Base-by-base conservation (phyloP, 2,113 vertebrate genomes). In the Oncorhynchus gorbuscha region DNA sequence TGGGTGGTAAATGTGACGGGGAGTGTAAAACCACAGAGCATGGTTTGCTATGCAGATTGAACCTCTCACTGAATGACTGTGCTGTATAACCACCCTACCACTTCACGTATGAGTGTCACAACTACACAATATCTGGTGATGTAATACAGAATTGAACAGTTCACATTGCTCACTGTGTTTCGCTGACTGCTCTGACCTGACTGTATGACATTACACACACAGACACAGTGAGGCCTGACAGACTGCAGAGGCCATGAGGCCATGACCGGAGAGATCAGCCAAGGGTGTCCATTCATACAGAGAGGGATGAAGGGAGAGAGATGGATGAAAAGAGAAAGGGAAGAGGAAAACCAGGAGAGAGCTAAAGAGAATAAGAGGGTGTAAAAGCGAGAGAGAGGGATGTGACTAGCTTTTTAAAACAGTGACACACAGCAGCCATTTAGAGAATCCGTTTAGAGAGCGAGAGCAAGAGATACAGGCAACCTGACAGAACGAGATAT, bases 351-450 rank as follows among this genome's bases (percentile, higher is more conserved):
- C 45, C 20, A 70, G 39, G 87, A 89, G 84, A 18, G 28, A 18
- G 28, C 84, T 12, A 32, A 7, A 51, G 45, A 51, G 61, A 68
- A 26, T 66, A 24, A 68, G 45, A 75, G 5, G 16, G 65, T n/a
- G 32, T 35, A 22, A 59, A 70, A 82, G 84, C 83, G 68, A 64
- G 86, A 69, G 84, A 85, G 75, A 64, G 86, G 68, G 85, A 92
- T 92, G 91, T 92, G 91, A 92, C 90, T 86, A 20, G 91, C 85
- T 92, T 92, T 86, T 86, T 85, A 92, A 92, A 84, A 11, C 80
- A 26, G 79, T 76, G 64, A 80, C 87, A 91, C 91, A 92, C 91
- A 89, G 91, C 90, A 85, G 72, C 89, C 82, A 91, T 92, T 92
- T 51, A 78, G 32, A 45, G 79, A 76, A 84, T 73, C 8, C 39